phyloP scores from a whole-genome alignment of 2,113 vertebrate species.

The Rallus limicola region DNA sequence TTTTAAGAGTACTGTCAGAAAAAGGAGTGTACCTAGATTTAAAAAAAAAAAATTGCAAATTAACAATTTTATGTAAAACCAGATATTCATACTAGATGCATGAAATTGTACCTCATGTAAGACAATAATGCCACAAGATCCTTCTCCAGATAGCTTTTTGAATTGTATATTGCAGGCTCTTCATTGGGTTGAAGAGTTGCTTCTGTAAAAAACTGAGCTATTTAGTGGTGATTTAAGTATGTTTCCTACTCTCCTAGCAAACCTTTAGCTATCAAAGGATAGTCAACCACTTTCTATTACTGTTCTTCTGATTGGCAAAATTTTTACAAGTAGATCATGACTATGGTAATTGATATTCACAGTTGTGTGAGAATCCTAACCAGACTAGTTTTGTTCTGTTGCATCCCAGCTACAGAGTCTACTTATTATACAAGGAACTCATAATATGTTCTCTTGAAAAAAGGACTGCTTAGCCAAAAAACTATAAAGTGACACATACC shows the following conservation, averaged over 20 bases:
- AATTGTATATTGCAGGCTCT: not conserved
- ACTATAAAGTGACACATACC: not conserved
- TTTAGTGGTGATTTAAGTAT: not conserved
- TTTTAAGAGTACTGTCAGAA: not conserved
- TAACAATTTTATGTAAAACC: not conserved
- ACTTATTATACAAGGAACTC: not conserved
- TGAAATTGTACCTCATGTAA: not conserved
- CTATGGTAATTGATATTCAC: not conserved
- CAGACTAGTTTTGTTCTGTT: not conserved
- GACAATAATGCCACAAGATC: not conserved
- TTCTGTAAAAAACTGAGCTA: not conserved
- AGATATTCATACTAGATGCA: not conserved
- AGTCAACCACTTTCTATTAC: not conserved
- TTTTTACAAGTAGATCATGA: not conserved
- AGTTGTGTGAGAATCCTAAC: not conserved
- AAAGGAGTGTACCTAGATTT: not conserved
- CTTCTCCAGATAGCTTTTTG: not conserved
- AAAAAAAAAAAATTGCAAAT: not conserved
- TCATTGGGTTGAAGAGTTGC: not conserved
- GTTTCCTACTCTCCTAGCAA: not conserved
- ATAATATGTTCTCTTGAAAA: not conserved
- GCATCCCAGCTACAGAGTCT: not conserved
- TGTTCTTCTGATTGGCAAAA: not conserved
- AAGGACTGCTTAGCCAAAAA: not conserved
- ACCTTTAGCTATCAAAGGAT: not conserved